Conservation (phyloP, 2,113 vertebrate genomes). For the Limnothrissa miodon region DNA sequence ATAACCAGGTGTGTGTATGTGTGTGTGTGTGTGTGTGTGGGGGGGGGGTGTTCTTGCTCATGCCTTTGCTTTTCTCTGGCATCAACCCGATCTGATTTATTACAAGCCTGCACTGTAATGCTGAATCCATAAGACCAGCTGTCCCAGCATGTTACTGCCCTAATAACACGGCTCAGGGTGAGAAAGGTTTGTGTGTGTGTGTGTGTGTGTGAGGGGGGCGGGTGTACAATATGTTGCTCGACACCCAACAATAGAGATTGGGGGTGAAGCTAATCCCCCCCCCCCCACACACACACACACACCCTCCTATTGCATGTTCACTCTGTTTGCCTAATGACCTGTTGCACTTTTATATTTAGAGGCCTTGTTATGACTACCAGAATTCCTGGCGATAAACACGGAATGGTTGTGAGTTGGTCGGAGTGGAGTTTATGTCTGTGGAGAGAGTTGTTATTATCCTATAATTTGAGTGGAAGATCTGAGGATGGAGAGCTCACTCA, state of each 20-base stretch:
- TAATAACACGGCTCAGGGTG: constrained; percentile 35
- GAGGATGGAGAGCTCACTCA: constrained; percentile 42
- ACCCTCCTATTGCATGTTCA: constrained; percentile 28
- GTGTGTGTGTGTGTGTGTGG: too few relatives aligned
- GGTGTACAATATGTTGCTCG: constrained; percentile 25
- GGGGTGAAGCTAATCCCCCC: background rate
- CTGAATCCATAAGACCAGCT: constrained; percentile 22
- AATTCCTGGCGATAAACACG: constrained; percentile 57
- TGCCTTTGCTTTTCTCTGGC: constrained; percentile 31
- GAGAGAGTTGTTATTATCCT: constrained; percentile 55
- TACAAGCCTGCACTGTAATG: constrained; percentile 26
- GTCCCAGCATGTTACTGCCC: constrained; percentile 18
- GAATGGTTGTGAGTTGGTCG: constrained; percentile 38
- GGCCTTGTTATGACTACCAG: constrained; percentile 60
- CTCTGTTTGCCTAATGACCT: constrained; percentile 48
- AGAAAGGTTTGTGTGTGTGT: background rate
- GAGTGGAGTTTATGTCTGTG: constrained; percentile 52
- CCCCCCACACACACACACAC: too few relatives aligned
- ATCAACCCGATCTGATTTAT: constrained; percentile 39
- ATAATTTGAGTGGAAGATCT: constrained; percentile 58
- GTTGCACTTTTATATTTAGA: constrained; percentile 54
- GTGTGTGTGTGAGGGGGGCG: too few relatives aligned
- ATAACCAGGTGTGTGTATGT: too few relatives aligned
- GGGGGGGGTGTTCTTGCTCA: constrained; percentile 22
- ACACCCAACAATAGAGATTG: background rate